Conservation (phyloP, 2,113 vertebrate species). For the Amblyornis subalaris region DNA sequence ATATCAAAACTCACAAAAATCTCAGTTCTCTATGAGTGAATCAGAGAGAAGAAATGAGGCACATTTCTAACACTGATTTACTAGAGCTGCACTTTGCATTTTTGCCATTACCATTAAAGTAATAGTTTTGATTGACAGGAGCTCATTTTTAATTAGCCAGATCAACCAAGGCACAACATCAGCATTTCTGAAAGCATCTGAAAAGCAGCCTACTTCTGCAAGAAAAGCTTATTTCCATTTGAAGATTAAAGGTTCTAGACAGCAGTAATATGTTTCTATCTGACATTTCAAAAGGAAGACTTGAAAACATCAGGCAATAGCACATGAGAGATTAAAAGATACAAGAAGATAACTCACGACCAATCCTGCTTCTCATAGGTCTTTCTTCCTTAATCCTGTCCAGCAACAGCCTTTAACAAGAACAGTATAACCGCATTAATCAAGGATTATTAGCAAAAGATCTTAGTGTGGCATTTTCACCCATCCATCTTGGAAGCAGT, state of each 20-base stretch:
- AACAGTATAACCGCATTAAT: not conserved
- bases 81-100: not conserved
- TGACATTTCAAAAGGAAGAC: constrained; percentile 38
- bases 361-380: not conserved
- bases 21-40: not conserved
- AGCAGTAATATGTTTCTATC: constrained; percentile 41
- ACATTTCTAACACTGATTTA: not conserved
- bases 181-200: constrained; percentile 48
- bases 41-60: not conserved
- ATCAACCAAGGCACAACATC: constrained; percentile 48
- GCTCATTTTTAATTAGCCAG: constrained; percentile 56
- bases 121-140: constrained; percentile 48
- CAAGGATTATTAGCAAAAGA: not conserved
- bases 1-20: not conserved
- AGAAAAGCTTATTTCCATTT: constrained; percentile 46
- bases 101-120: constrained; percentile 2
- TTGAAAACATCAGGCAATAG: constrained; percentile 11
- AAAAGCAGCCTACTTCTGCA: constrained; percentile 53
- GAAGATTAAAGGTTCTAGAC: constrained; percentile 52
- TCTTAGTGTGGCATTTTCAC: not conserved
- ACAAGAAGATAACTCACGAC: constrained; percentile 1
- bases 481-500: not conserved
- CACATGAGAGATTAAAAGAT: constrained; percentile 34
- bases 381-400: constrained; percentile 15
- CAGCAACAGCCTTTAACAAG: not conserved